Conservation (phyloP, 2,113 vertebrate species). For the Brachyhypopomus occidentalis region DNA sequence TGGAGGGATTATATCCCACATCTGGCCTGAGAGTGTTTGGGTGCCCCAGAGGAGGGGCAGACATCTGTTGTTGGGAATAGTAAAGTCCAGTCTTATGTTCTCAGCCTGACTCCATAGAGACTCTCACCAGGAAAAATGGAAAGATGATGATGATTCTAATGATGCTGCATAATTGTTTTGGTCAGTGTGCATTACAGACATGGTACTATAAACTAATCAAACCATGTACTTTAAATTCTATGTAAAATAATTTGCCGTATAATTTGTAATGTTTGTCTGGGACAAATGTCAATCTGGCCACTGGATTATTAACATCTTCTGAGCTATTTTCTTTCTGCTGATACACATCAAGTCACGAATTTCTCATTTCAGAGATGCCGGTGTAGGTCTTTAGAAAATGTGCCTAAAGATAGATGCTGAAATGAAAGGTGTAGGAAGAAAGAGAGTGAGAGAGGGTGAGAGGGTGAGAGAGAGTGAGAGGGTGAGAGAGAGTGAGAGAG, state of each 20-base stretch:
- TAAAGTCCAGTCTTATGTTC: too few species aligned
- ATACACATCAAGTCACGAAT: neutral
- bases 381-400: neutral
- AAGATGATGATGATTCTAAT: too few species aligned
- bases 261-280: neutral
- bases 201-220: neutral
- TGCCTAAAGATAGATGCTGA: neutral
- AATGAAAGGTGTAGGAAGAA: too few species aligned
- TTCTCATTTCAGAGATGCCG: neutral
- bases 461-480: too few species aligned
- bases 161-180: neutral
- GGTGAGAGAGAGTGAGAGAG: conserved; percentile 51
- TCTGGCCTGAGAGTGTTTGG: too few species aligned
- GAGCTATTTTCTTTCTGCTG: neutral
- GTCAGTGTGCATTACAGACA: neutral
- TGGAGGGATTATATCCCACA: too few species aligned
- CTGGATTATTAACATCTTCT: neutral
- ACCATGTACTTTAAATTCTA: neutral
- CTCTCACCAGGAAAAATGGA: too few species aligned
- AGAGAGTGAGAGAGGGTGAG: neutral
- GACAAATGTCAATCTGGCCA: neutral
- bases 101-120: too few species aligned
- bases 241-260: too few species aligned
- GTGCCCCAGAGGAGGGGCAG: too few species aligned
- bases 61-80: too few species aligned